Conservation (phyloP, 2,888 invertebrate species). For the Perithous albicinctus region DNA sequence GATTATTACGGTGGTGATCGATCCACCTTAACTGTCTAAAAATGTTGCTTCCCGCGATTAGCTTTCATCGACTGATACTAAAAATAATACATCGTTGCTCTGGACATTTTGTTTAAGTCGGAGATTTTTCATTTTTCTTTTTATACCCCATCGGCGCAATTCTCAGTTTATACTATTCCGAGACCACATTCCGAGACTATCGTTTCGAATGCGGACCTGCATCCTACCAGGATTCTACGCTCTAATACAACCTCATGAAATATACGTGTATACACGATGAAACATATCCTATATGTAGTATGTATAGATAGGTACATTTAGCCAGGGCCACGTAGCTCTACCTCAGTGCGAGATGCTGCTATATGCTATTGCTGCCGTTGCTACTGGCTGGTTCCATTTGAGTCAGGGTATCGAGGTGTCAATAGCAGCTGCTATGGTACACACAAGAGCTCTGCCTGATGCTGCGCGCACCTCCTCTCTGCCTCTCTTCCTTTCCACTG, state of each 20-base stretch:
- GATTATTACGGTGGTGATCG: too few relatives aligned
- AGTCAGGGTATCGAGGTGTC: constrained; percentile 84
- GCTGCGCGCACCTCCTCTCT: constrained; percentile 64
- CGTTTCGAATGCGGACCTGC: constrained; percentile 20
- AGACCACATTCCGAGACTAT: constrained; percentile 23
- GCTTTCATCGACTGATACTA: neutral
- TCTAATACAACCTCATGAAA: constrained; percentile 16
- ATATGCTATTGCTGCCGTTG: constrained; percentile 63
- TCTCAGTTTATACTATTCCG: constrained; percentile 13
- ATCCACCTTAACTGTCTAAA: too few relatives aligned
- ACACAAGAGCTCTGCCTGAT: constrained; percentile 81
- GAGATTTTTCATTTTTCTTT: constrained; percentile 1
- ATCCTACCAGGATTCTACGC: neutral
- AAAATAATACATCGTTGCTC: neutral
- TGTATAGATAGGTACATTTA: constrained; percentile 51
- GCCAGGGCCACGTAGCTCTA: constrained; percentile 55
- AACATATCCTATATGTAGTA: constrained; percentile 35
- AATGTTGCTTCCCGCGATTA: too few relatives aligned
- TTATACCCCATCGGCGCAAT: neutral
- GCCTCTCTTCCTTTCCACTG: constrained; percentile 46
- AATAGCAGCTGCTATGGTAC: constrained; percentile 84
- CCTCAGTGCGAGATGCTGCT: constrained; percentile 33
- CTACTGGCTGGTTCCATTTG: constrained; percentile 81
- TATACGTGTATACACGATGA: constrained; percentile 37
- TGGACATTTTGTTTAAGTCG: neutral